Conservation (phyloP, 2,888 invertebrate species). For the Parnassius smintheus region DNA sequence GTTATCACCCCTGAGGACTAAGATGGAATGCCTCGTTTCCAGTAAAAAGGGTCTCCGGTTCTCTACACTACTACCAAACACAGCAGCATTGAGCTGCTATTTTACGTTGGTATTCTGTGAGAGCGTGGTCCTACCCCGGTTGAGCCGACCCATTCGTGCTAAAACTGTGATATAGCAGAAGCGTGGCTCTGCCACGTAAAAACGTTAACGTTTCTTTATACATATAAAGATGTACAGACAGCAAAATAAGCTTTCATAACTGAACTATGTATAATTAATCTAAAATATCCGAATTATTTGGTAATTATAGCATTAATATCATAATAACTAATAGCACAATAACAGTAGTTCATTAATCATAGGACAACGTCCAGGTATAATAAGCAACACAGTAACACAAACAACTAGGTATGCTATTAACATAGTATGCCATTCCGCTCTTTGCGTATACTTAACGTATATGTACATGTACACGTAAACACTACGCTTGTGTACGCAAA, state of each 20-base stretch:
- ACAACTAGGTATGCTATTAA: background rate
- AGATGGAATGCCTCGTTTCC: too few species aligned
- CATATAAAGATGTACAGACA: background rate
- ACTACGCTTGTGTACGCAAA: slow-evolving; percentile 5
- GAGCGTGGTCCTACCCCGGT: too few species aligned
- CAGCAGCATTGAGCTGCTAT: too few species aligned
- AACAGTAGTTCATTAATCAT: slow-evolving; percentile 17
- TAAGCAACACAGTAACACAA: slow-evolving; percentile 9
- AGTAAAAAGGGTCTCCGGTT: too few species aligned
- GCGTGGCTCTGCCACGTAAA: too few species aligned
- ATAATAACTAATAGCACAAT: slow-evolving; percentile 17
- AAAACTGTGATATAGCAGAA: too few species aligned
- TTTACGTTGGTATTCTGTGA: too few species aligned
- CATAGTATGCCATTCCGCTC: slow-evolving; percentile 12
- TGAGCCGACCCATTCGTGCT: too few species aligned
- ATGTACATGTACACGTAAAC: background rate
- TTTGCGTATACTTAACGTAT: background rate
- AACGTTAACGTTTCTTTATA: too few species aligned
- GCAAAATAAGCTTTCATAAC: too few species aligned
- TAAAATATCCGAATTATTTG: slow-evolving; percentile 17
- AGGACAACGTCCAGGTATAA: slow-evolving; percentile 24
- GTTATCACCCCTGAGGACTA: too few species aligned
- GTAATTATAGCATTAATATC: slow-evolving; percentile 11
- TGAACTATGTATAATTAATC: slow-evolving; percentile 7
- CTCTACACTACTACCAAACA: too few species aligned